Evolutionary conservation across 2,888 invertebrate genomes (phyloP).

Genomic region (Taenaris catops): DNA sequence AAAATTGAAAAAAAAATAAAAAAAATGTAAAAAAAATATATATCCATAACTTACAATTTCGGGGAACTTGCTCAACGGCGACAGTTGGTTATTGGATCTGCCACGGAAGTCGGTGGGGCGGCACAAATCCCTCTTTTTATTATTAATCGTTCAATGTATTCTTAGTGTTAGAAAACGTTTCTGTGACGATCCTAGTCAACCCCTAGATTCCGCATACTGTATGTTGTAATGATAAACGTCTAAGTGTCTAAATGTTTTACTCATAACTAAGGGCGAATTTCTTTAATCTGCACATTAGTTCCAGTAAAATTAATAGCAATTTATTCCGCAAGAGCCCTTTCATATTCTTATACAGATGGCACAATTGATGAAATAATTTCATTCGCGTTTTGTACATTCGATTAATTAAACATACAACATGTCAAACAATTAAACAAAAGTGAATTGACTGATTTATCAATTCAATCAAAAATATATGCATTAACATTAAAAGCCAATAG

Average conservation of each 20-base stretch:
- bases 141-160: slow-evolving; percentile 48
- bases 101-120: slow-evolving; percentile 36
- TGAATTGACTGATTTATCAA: too few relatives aligned
- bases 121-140: slow-evolving; percentile 38
- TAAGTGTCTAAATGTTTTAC: slow-evolving; percentile 4
- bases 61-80: slow-evolving; percentile 9
- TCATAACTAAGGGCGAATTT: slow-evolving; percentile 3
- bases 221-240: slow-evolving; percentile 4
- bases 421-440: too few relatives aligned
- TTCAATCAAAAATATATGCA: too few relatives aligned
- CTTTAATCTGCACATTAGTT: not conserved
- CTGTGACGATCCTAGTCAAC: slow-evolving; percentile 68
- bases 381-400: too few relatives aligned
- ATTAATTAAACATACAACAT: too few relatives aligned
- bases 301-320: too few relatives aligned
- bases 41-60: slow-evolving; percentile 8
- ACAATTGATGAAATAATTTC: too few relatives aligned
- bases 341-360: too few relatives aligned
- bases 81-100: slow-evolving; percentile 8
- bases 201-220: slow-evolving; percentile 27
- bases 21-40: slow-evolving; percentile 12
- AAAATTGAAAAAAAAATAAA: slow-evolving; percentile 13
- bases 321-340: too few relatives aligned
- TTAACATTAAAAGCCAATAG: too few relatives aligned
- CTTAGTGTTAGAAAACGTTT: slow-evolving; percentile 50